Evolutionary conservation across 2,797 vertebrate species (phyloP).

Genomic region (Microcaecilia unicolor): DNA sequence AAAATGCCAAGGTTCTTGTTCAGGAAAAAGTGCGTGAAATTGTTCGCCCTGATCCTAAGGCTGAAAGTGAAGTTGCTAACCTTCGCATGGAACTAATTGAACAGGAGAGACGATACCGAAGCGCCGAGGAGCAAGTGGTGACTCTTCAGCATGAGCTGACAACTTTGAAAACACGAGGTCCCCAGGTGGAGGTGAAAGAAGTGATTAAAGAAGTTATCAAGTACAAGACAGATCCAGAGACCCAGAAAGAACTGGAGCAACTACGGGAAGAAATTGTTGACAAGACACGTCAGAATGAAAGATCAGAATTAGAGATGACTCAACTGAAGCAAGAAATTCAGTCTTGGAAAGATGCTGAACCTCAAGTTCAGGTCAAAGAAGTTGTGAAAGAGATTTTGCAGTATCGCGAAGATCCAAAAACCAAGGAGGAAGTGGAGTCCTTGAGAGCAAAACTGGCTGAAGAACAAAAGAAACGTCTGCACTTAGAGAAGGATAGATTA

Average conservation of each 20-base stretch:
- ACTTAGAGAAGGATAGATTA: conserved; percentile 72
- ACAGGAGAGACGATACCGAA: conserved; percentile 74
- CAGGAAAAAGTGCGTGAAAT: conserved; percentile 94
- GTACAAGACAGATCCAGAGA: conserved; percentile 88
- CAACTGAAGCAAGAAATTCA: conserved; percentile 87
- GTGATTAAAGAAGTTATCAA: conserved; percentile 93
- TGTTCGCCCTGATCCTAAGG: conserved; percentile 86
- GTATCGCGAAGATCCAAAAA: conserved; percentile 87
- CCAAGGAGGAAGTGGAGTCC: conserved; percentile 78
- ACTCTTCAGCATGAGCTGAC: conserved; percentile 70
- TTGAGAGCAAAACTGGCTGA: conserved; percentile 75
- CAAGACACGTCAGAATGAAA: conserved; percentile 78
- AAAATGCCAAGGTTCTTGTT: conserved; percentile 79
- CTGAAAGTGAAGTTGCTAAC: conserved; percentile 85
- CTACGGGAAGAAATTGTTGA: conserved; percentile 89
- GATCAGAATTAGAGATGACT: conserved; percentile 81
- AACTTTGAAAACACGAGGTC: conserved; percentile 71
- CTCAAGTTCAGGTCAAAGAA: conserved; percentile 86
- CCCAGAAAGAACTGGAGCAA: conserved; percentile 79
- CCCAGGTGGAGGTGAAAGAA: conserved; percentile 83
- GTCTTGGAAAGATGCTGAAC: conserved; percentile 81
- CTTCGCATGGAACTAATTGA: conserved; percentile 90
- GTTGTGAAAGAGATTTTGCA: conserved; percentile 87
- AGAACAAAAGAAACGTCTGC: conserved; percentile 83
- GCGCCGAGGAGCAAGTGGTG: conserved; percentile 71